Conservation (phyloP, 2,888 invertebrate species). For the Synanthedon andrenaeformis region DNA sequence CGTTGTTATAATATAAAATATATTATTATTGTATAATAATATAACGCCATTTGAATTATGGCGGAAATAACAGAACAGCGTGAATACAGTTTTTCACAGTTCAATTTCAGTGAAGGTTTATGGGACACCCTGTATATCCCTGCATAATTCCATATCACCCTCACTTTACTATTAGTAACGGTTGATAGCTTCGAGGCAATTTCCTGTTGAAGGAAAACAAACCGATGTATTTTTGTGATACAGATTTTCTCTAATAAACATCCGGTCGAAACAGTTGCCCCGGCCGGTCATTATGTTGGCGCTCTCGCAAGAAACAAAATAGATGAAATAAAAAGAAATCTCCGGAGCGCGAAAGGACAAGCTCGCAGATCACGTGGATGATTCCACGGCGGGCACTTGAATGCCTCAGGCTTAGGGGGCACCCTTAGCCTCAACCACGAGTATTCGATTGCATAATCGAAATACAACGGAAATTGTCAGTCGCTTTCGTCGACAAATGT, state of each 20-base stretch:
- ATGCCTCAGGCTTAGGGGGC: slow-evolving; percentile 12
- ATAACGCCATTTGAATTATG: too few species aligned
- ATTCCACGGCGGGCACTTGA: slow-evolving; percentile 15
- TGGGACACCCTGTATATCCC: too few species aligned
- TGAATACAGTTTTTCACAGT: too few species aligned
- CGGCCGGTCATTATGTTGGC: slow-evolving; percentile 44
- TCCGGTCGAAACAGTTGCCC: slow-evolving; percentile 41
- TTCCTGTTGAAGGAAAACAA: not conserved
- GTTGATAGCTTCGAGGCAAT: not conserved
- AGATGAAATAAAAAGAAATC: slow-evolving; percentile 41
- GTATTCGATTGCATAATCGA: not conserved
- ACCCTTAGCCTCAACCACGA: slow-evolving; percentile 7
- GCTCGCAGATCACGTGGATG: slow-evolving; percentile 28
- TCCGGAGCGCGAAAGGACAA: slow-evolving; percentile 40
- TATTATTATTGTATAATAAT: too few species aligned
- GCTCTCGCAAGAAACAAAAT: slow-evolving; percentile 39
- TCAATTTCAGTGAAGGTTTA: too few species aligned
- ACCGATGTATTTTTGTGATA: slow-evolving; percentile 2
- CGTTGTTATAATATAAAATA: too few species aligned
- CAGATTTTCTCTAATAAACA: slow-evolving; percentile 33
- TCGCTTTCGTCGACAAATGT: slow-evolving; percentile 6
- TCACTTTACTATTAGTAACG: not conserved
- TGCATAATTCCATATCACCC: too few species aligned
- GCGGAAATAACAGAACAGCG: too few species aligned
- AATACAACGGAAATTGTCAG: not conserved